Base-by-base conservation (phyloP, 2,888 invertebrate genomes). In the Nemapogon koenigi region DNA sequence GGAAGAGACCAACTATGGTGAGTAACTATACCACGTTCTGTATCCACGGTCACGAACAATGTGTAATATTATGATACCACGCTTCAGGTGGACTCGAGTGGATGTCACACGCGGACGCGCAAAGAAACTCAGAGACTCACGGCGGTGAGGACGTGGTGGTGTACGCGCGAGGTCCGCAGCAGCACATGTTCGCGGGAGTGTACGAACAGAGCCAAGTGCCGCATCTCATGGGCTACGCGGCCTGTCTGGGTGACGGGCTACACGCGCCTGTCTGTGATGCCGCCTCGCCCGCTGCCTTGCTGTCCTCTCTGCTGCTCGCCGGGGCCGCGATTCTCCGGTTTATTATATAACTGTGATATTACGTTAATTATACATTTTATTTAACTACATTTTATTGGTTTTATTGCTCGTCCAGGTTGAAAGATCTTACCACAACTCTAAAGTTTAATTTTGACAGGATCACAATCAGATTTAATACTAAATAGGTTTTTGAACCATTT, bases 141-240 rank as follows among this genome's bases (percentile, higher is more conserved):
- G 88, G 88, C 10, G 89, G 88, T 1, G 91, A 91, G 48, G 91
- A 91, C 70, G 90, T 91, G 19, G 83, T 83, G 1, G 85, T 91
- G 32, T 90, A 84, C 62, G 85, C 86, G 46, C 63, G 64, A 37
- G 92, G 86, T 38, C 90, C 89, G 3, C 86, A 85, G 73, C 81
- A 89, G 19, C 86, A 87, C 57, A 69, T 92, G 42, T 89, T 92
- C 60, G 80, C 86, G 8, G 90, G 91, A 4, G 82, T 84, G 31
- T 85, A 86, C 57, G 90, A 93, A 57, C 90, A 92, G 70, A 86
- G 84, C 57, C 86, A 83, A 53, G 84, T 93, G 43, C 88, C 91
- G 6, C 86, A 90, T 62, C 84, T 87, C 37, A 84, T 89, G 75
- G 84, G 79, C 4, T 90, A 84, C 58, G 89, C 89, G 1, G 79